Percentiles rank a stretch among this genome's conserved stretches.
Conservation (phyloP, 2,797 vertebrate genomes). For the Crocidura indochinensis region DNA sequence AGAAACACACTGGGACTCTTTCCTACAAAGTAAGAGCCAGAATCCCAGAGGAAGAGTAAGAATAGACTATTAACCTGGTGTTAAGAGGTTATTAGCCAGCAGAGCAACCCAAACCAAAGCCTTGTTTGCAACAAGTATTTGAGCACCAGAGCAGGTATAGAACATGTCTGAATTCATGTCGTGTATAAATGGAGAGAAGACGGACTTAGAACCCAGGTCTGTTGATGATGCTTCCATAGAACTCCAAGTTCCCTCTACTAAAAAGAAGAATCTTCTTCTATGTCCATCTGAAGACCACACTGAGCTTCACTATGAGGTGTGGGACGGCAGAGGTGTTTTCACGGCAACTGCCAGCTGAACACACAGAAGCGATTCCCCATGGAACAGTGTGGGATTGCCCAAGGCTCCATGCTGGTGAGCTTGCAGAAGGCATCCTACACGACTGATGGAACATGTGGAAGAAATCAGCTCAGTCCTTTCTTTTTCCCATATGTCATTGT, state of each 20-base stretch:
- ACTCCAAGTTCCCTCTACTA: neutral
- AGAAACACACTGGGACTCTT: conserved; percentile 69
- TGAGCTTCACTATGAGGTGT: conserved; percentile 68
- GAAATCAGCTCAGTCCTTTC: conserved; percentile 88
- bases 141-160: neutral
- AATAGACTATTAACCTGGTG: too few species aligned
- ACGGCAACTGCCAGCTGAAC: conserved; percentile 84
- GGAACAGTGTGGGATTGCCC: conserved; percentile 79
- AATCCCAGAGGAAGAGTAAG: neutral
- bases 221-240: neutral
- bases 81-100: neutral
- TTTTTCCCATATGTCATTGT: conserved; percentile 89
- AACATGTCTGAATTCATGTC: conserved; percentile 33
- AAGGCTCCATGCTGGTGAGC: conserved; percentile 81
- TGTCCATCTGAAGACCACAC: conserved; percentile 56
- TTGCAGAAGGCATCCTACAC: conserved; percentile 90
- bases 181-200: neutral
- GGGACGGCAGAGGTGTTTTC: conserved; percentile 70
- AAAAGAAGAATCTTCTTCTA: conserved; percentile 16
- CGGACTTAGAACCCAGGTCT: neutral
- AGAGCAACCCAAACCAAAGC: neutral
- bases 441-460: conserved; percentile 91
- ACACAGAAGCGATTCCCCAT: conserved; percentile 76
- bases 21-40: neutral
- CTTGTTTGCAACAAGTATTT: neutral